Percentiles rank a stretch among this genome's conserved stretches.
These are phyloP conservation scores for Eclectus roratus DNA, from an alignment of 2,113 vertebrate species.

Conservation along the genomic window DNA sequence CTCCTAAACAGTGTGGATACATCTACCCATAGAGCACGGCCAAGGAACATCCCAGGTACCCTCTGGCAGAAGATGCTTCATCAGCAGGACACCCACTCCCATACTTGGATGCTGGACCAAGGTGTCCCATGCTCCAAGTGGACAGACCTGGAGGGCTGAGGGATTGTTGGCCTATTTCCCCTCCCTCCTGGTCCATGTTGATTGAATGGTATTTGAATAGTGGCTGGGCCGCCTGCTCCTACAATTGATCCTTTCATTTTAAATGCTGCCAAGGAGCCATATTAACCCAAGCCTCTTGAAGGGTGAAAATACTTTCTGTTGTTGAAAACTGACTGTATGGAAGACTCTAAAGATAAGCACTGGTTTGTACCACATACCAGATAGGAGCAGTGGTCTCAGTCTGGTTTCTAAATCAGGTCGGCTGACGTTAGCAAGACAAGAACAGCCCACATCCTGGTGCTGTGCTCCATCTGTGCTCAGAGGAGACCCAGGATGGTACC, in stretches of 20 bases:
- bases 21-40: rapidly evolving
- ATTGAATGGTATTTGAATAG: neutral
- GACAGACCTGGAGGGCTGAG: neutral
- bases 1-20: neutral
- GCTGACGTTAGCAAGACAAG: neutral
- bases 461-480: neutral
- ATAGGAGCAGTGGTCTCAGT: neutral
- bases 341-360: neutral
- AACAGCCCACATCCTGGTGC: neutral
- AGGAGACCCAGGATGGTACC: neutral
- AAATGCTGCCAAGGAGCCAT: neutral
- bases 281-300: neutral
- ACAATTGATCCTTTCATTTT: neutral
- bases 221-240: neutral
- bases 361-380: neutral
- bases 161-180: neutral
- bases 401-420: neutral
- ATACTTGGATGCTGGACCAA: neutral
- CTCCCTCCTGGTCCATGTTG: neutral
- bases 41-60: neutral
- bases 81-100: neutral
- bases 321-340: neutral
- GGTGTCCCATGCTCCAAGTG: rapidly evolving
- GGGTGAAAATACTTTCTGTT: neutral
- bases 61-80: neutral